Evolutionary conservation across 2,888 invertebrate species (phyloP).

Genomic region (Nomada hirtipes): DNA sequence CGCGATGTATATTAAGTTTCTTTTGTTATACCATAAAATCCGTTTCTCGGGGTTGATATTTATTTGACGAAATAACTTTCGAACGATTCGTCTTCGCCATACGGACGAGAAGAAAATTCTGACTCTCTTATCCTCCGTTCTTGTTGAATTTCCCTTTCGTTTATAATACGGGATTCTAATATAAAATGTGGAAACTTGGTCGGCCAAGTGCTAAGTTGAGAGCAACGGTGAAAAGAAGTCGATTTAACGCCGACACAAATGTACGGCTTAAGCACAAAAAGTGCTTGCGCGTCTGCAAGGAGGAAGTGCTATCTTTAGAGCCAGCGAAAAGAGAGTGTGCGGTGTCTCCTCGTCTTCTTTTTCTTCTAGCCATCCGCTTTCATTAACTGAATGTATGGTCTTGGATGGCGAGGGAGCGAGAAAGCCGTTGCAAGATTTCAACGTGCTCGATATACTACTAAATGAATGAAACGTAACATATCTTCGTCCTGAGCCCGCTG

Average conservation of each 20-base stretch:
- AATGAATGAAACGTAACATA: conserved; percentile 37
- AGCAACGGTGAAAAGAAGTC: conserved; percentile 49
- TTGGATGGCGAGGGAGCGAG: conserved; percentile 13
- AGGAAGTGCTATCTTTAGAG: conserved; percentile 82
- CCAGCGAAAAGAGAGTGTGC: conserved; percentile 63
- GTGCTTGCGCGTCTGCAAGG: conserved; percentile 68
- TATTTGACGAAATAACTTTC: too few species aligned
- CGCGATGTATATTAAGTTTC: too few species aligned
- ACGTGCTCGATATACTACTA: conserved; percentile 6
- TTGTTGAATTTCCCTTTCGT: not conserved
- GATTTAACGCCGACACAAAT: conserved; percentile 65
- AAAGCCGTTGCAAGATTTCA: conserved; percentile 40
- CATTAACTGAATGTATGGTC: conserved; percentile 52
- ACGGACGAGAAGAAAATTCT: too few species aligned
- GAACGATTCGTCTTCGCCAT: too few species aligned
- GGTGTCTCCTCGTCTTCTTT: conserved; percentile 68
- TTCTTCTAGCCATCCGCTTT: conserved; percentile 65
- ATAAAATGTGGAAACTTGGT: not conserved
- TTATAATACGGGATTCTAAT: not conserved
- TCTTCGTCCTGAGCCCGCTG: not conserved
- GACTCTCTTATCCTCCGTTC: too few species aligned
- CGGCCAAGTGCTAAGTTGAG: conserved; percentile 32
- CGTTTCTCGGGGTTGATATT: too few species aligned
- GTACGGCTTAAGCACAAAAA: conserved; percentile 74
- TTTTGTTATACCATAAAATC: too few species aligned